Evolutionary conservation across 2,888 invertebrate genomes (phyloP).

Genomic region (Dorcus hopei): DNA sequence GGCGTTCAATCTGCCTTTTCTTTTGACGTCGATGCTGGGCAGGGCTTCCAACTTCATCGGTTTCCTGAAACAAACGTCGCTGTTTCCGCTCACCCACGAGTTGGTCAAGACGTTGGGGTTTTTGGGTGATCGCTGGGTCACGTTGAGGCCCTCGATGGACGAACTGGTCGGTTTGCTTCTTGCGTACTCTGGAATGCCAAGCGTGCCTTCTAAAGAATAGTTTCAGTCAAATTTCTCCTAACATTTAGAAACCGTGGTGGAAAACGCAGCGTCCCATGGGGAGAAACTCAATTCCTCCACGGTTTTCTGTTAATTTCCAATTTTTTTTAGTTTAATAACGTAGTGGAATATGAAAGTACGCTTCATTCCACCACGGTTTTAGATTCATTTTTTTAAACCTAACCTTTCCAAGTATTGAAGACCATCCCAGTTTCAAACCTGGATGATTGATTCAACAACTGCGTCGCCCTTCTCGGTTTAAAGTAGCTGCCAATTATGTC

Average conservation of each 20-base stretch:
- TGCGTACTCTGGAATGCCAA: conserved; percentile 22
- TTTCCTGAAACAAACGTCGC: conserved; percentile 32
- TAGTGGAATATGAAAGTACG: no score
- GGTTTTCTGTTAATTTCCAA: no score
- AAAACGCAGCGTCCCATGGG: neutral
- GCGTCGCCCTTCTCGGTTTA: conserved; percentile 62
- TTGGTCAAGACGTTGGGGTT: neutral
- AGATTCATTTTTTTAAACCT: conserved; percentile 1
- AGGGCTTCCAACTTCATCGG: conserved; percentile 45
- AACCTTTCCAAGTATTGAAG: conserved; percentile 56
- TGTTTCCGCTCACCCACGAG: conserved; percentile 7
- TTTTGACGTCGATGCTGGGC: conserved; percentile 41
- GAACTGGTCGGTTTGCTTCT: conserved; percentile 32
- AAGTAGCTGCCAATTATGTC: conserved; percentile 72
- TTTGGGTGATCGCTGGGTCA: conserved; percentile 14
- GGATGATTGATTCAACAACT: conserved; percentile 57
- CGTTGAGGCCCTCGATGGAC: conserved; percentile 34
- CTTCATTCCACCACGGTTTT: neutral
- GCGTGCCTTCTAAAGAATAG: conserved; percentile 9
- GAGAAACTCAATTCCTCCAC: no score
- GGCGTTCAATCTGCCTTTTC: conserved; percentile 33
- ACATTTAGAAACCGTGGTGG: neutral
- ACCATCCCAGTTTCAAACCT: conserved; percentile 54
- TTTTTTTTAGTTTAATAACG: no score
- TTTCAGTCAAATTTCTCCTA: neutral